Conservation (phyloP, 2,113 vertebrate species). For the Centropus unirufus region DNA sequence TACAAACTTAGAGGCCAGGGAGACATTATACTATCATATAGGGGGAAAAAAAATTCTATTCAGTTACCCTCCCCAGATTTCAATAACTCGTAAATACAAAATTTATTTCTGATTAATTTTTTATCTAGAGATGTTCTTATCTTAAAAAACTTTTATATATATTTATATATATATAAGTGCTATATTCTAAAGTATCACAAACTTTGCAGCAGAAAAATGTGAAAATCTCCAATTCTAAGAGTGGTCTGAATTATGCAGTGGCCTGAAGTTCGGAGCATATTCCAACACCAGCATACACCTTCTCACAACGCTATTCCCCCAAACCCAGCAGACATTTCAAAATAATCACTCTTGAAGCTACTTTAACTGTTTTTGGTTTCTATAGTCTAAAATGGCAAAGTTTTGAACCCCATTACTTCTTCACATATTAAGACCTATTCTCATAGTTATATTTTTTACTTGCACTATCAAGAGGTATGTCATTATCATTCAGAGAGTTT, state of each 20-base stretch:
- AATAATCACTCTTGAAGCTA: neutral
- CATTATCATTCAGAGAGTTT: neutral
- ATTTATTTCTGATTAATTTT: neutral
- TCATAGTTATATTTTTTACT: neutral
- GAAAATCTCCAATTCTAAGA: neutral
- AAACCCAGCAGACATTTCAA: neutral
- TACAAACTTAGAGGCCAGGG: neutral
- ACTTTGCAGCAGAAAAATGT: neutral
- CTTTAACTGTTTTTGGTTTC: neutral
- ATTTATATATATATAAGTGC: no score
- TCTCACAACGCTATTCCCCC: neutral
- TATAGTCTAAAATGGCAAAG: neutral
- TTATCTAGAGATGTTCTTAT: neutral
- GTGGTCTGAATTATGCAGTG: neutral
- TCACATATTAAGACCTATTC: neutral
- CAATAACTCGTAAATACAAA: slow-evolving; percentile 16
- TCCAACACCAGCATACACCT: neutral
- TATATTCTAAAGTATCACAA: slow-evolving; percentile 29
- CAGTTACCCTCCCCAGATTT: neutral
- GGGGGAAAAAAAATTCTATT: neutral
- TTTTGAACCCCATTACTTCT: neutral
- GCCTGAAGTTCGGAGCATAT: neutral
- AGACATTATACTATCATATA: neutral
- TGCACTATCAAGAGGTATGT: neutral
- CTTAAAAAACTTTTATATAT: no score